Evolutionary conservation across 2,888 invertebrate species (phyloP).

Genomic region (Tridacna gigas): DNA sequence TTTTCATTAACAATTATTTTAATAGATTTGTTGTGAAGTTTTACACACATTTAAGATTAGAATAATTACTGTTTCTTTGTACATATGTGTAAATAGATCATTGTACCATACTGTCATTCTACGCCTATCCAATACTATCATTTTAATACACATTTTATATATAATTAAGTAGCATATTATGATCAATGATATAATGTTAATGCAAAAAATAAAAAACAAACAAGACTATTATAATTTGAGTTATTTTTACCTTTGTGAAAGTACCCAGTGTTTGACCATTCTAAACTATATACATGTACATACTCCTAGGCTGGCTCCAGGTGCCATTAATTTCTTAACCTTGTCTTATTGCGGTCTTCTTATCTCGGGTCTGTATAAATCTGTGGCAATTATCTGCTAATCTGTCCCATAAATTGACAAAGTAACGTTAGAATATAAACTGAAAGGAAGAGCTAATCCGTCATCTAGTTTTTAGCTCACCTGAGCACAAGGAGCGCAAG

Average conservation of each 20-base stretch:
- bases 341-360: no score
- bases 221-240: neutral
- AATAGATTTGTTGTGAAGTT: no score
- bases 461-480: no score
- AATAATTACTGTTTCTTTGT: neutral
- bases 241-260: neutral
- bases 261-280: neutral
- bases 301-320: neutral
- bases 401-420: no score
- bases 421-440: no score
- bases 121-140: conserved; percentile 16
- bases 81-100: conserved; percentile 14
- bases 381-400: no score
- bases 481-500: no score
- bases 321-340: neutral
- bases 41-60: no score
- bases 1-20: no score
- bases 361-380: no score
- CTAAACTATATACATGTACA: neutral
- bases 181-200: conserved; percentile 21
- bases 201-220: conserved; percentile 15
- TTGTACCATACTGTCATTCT: conserved; percentile 31
- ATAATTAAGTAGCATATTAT: conserved; percentile 13
- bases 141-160: conserved; percentile 34
- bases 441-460: no score